Evolutionary conservation across 2,888 invertebrate species (phyloP).

Genomic region (Eilema sororculum): DNA sequence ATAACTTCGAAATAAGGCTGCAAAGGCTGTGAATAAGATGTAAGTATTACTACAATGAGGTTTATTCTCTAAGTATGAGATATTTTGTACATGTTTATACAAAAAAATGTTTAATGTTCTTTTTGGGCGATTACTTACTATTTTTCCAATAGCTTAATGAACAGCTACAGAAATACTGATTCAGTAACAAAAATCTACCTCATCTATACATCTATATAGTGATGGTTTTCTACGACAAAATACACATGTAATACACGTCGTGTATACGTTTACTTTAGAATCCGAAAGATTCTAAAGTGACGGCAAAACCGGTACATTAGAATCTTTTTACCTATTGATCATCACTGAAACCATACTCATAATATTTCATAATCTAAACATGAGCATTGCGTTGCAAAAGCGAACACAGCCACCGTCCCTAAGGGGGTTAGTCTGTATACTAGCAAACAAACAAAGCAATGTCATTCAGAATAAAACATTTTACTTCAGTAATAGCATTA

Average conservation of each 20-base stretch:
- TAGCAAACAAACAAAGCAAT: constrained; percentile 41
- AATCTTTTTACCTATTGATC: neutral
- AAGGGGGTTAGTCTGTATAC: constrained; percentile 21
- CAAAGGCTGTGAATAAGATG: neutral
- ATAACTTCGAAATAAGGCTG: constrained; percentile 22
- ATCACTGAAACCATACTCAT: neutral
- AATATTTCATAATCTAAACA: neutral
- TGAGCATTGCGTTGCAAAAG: neutral
- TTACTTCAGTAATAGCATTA: constrained; percentile 53
- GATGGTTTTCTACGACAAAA: too few species aligned
- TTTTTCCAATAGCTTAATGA: too few species aligned
- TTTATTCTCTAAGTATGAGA: too few species aligned
- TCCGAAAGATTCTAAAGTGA: too few species aligned
- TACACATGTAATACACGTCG: too few species aligned
- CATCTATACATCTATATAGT: too few species aligned
- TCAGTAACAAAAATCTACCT: too few species aligned
- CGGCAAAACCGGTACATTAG: too few species aligned
- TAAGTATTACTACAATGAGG: too few species aligned
- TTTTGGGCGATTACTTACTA: neutral
- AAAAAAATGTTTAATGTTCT: too few species aligned
- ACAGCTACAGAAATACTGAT: too few species aligned
- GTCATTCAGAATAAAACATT: constrained; percentile 51
- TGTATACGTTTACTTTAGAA: neutral
- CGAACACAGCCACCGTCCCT: constrained; percentile 9
- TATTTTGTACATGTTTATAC: too few species aligned